Evolutionary conservation across 2,797 vertebrate species (phyloP).

Genomic region (Synaphobranchus kaupii): DNA sequence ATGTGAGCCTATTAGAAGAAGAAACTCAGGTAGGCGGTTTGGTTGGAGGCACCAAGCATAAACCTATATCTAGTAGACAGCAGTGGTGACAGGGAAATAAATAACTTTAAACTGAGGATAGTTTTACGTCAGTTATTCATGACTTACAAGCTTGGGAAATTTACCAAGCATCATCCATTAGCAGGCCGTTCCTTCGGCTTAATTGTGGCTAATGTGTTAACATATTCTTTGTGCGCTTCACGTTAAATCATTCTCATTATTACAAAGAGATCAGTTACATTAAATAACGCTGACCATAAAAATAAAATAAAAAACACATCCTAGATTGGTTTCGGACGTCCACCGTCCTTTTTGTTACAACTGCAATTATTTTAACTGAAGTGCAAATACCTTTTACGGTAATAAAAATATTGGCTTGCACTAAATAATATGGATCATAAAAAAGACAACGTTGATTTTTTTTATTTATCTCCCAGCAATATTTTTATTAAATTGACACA

Average conservation of each 20-base stretch:
- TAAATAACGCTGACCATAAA: not conserved
- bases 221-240: not conserved
- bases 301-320: not conserved
- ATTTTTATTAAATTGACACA: not conserved
- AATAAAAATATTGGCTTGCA: not conserved
- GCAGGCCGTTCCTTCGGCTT: not conserved
- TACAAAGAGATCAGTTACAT: not conserved
- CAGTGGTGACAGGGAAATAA: not conserved
- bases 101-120: not conserved
- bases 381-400: not conserved
- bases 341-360: not conserved
- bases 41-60: not conserved
- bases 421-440: not conserved
- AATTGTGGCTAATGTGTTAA: not conserved
- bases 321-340: not conserved
- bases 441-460: not conserved
- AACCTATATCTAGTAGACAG: not conserved
- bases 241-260: not conserved
- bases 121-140: not conserved
- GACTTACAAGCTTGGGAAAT: not conserved
- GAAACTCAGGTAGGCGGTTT: not conserved
- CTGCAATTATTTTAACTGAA: not conserved
- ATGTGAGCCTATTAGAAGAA: not conserved
- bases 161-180: not conserved
- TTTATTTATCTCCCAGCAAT: not conserved